A percentile compares a stretch with the other conserved stretches of the same genome.
Conservation (phyloP, 2,888 invertebrate genomes). For the Macropis europaea region DNA sequence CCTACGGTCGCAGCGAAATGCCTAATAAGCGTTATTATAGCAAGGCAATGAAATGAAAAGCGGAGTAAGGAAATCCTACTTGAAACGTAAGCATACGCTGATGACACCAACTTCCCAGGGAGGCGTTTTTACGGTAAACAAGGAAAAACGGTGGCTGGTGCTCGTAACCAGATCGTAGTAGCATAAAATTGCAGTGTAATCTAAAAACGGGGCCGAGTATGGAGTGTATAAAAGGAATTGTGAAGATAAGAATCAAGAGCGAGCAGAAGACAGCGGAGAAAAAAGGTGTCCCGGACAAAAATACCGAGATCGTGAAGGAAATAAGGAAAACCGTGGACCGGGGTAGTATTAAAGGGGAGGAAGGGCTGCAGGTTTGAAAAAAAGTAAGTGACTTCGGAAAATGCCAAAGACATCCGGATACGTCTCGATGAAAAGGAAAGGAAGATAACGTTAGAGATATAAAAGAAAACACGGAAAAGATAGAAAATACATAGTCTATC, state of each 20-base stretch:
- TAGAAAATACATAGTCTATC: too few species aligned
- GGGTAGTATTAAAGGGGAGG: background rate
- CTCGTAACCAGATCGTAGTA: background rate
- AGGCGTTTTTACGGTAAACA: background rate
- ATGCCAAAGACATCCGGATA: background rate
- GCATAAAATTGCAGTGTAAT: constrained; percentile 1
- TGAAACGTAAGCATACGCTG: too few species aligned
- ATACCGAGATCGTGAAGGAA: constrained; percentile 9
- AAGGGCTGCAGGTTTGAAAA: too few species aligned
- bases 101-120: too few species aligned
- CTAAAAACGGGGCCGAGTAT: background rate
- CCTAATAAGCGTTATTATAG: too few species aligned
- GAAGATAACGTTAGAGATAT: too few species aligned
- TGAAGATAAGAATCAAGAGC: background rate
- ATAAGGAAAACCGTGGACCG: background rate
- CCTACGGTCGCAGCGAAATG: too few species aligned
- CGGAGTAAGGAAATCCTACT: too few species aligned
- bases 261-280: background rate
- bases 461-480: too few species aligned
- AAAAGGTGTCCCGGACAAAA: constrained; percentile 3
- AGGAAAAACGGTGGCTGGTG: background rate
- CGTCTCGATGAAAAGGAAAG: background rate
- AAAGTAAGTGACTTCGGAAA: background rate
- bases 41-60: too few species aligned
- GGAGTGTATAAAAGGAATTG: background rate